Evolutionary conservation across 2,113 vertebrate species (phyloP).

Genomic region (Tricholaema leucomelas): DNA sequence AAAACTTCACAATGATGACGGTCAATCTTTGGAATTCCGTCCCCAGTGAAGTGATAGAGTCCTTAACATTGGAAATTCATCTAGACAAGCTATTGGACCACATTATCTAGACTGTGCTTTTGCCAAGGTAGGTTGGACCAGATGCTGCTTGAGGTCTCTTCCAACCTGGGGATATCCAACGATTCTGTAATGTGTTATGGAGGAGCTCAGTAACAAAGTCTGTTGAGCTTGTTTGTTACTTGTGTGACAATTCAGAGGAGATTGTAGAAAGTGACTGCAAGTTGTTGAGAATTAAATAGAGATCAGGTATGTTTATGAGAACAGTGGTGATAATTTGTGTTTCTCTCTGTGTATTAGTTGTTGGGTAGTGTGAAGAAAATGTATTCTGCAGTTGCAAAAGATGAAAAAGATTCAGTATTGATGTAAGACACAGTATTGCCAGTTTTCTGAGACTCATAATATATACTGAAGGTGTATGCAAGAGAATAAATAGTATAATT

Average conservation of each 20-base stretch:
- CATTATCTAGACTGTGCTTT: background rate
- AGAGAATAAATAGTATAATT: background rate
- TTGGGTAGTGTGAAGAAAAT: background rate
- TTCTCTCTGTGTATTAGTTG: background rate
- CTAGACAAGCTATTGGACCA: background rate
- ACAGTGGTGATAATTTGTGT: background rate
- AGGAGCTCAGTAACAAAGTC: background rate
- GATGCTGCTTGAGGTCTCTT: background rate
- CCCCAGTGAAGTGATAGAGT: background rate
- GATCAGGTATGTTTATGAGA: background rate
- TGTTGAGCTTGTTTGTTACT: background rate
- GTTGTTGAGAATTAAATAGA: background rate
- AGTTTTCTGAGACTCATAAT: background rate
- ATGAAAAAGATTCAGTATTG: background rate
- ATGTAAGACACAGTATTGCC: background rate
- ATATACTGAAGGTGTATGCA: background rate
- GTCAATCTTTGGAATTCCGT: background rate
- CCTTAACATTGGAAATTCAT: background rate
- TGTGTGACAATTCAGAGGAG: background rate
- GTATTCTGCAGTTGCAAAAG: background rate
- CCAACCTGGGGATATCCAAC: background rate
- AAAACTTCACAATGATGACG: background rate
- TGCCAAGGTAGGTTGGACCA: background rate
- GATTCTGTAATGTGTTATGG: accelerated
- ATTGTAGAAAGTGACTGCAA: background rate